Conservation (phyloP, 2,888 invertebrate genomes). For the Himalopsyche tibetana region DNA sequence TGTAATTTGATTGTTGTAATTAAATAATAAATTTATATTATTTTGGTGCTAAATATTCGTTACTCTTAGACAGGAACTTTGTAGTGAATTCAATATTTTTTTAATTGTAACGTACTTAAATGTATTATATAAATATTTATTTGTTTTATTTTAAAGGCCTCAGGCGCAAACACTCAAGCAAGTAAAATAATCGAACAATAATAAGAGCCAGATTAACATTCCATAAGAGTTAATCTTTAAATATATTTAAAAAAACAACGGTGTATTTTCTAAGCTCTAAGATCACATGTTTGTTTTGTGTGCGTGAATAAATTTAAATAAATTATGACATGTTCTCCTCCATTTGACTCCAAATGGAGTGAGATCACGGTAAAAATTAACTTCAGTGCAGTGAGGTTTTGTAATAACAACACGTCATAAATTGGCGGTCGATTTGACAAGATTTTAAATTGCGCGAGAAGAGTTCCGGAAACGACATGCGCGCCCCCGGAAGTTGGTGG, state of each 20-base stretch:
- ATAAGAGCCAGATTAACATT: not conserved
- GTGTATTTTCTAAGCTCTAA: not conserved
- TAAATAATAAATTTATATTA: no score
- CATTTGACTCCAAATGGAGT: slow-evolving; percentile 6
- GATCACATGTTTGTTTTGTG: slow-evolving; percentile 15
- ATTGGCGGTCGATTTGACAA: slow-evolving; percentile 23
- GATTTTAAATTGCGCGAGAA: not conserved
- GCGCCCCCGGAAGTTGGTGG: slow-evolving; percentile 26
- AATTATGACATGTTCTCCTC: slow-evolving; percentile 22
- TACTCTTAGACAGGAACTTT: no score
- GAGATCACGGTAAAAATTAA: slow-evolving; percentile 3
- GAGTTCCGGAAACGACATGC: slow-evolving; percentile 11
- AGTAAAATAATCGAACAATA: not conserved
- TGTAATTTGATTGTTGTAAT: no score
- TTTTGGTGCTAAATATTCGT: no score
- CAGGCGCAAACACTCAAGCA: not conserved
- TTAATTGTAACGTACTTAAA: no score
- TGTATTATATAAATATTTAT: no score
- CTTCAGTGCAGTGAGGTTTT: not conserved
- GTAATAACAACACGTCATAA: not conserved
- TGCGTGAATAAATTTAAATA: slow-evolving; percentile 1
- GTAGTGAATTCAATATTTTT: no score
- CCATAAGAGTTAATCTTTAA: not conserved
- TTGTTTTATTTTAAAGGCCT: not conserved
- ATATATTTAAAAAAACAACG: not conserved